Percentiles rank a stretch among this genome's conserved stretches.
Evolutionary conservation across 2,113 vertebrate species (phyloP).

Genomic region (Diphyllodes magnificus): DNA sequence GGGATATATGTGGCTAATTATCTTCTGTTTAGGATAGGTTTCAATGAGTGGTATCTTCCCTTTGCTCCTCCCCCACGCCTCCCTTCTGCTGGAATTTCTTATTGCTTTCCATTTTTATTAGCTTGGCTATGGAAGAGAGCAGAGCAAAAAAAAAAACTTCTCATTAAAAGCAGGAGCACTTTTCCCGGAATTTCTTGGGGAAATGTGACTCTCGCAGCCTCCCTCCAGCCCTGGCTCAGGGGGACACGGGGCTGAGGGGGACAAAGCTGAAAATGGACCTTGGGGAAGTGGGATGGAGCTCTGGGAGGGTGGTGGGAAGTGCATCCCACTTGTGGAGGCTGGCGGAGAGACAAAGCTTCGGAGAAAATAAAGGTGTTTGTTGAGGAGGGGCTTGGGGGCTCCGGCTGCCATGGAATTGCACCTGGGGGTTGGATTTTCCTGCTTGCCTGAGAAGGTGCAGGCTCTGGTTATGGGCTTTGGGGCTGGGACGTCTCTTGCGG

Average conservation of each 20-base stretch:
- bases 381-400: not conserved
- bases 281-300: not conserved
- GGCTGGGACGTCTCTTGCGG: not conserved
- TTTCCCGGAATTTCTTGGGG: constrained; percentile 71
- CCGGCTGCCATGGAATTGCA: rapidly evolving
- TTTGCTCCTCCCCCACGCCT: not conserved
- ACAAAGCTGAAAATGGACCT: not conserved
- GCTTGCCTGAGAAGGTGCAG: not conserved
- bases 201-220: constrained; percentile 57
- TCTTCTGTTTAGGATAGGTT: constrained; percentile 18
- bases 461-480: not conserved
- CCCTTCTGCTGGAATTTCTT: constrained; percentile 26
- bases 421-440: not conserved
- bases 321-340: not conserved
- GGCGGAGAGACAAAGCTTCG: not conserved
- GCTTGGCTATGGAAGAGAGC: constrained; percentile 53
- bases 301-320: not conserved
- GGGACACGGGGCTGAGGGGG: not conserved
- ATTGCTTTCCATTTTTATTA: constrained; percentile 43
- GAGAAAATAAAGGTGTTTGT: not conserved
- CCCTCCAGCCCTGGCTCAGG: not conserved
- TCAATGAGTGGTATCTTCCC: not conserved
- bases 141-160: not conserved
- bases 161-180: constrained; percentile 49
- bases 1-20: constrained; percentile 21